Base-by-base conservation (phyloP, 2,888 invertebrate species). In the Drosophila ustulata region DNA sequence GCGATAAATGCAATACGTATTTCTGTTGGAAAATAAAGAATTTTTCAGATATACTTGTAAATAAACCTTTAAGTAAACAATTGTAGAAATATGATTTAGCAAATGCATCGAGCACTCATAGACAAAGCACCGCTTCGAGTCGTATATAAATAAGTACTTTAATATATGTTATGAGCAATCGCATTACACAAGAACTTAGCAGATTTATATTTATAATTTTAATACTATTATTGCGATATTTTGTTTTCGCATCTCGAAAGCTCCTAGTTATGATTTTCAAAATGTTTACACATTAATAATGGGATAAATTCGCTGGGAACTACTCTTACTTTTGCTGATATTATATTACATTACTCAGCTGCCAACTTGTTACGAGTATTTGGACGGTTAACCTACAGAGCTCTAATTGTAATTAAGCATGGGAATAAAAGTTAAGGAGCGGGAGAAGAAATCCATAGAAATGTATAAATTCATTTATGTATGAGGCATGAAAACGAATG, bases 401-500 rank as follows among this genome's bases (percentile, higher is more conserved):
- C 66, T 65, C 59, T 83, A 86, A 82, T 83, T 86, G 83, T 86
- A 83, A 83, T 83, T 80, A 86, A 86, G 83, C 73, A 79, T 83
- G 83, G 83, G 83, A 83, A 83, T 78, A 59, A 57, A 68, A 45
- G 52, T 56, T 47, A 23, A 18, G 28, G 49, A 52, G 37, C n/a
- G 45, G 46, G 61, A 58, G 25, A 53, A 32, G 18, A 46, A 62
- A 13, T 23, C 39, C 41, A 18, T 18, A 28, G 3, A 34, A 39
- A 43, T 49, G 23, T n/a, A 49, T 43, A 47, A 37, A 47, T 47
- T 56, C 50, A 55, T 55, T 25, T 61, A 62, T 58, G 64, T 50
- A 62, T 78, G 76, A 66, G 76, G 73, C 70, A 66, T 66, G 75
- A 66, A 63, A 68, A 71, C 61, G 71, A 63, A 67, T 71, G 72